Evolutionary conservation across 2,888 invertebrate genomes (phyloP).

Genomic region (Unio pictorum): DNA sequence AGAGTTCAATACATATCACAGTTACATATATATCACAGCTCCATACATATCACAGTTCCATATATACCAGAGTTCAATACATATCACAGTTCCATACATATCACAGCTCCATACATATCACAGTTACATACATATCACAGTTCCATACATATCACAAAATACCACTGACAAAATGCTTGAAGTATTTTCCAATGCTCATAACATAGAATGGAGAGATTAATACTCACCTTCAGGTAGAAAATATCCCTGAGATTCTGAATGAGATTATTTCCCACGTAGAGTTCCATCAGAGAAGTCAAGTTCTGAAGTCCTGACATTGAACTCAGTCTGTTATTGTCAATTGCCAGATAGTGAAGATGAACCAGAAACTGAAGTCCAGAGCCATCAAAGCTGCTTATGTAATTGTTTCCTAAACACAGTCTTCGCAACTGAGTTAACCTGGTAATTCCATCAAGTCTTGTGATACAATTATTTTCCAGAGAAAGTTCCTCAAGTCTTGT

Average conservation of each 20-base stretch:
- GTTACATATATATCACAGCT: too few species aligned
- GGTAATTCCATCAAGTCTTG: slow-evolving; percentile 59
- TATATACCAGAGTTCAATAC: too few species aligned
- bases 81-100: too few species aligned
- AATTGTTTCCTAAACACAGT: slow-evolving; percentile 67
- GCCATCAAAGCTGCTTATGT: slow-evolving; percentile 60
- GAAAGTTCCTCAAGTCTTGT: slow-evolving; percentile 67
- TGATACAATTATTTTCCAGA: slow-evolving; percentile 68
- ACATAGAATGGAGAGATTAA: too few species aligned
- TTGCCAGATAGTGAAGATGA: slow-evolving; percentile 61
- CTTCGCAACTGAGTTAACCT: slow-evolving; percentile 58
- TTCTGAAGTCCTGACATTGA: slow-evolving; percentile 62
- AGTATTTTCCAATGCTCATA: too few species aligned
- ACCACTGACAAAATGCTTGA: too few species aligned
- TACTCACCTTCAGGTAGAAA: slow-evolving; percentile 67
- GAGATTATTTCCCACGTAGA: slow-evolving; percentile 69
- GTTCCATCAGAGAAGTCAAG: slow-evolving; percentile 60
- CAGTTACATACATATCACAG: too few species aligned
- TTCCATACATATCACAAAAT: too few species aligned
- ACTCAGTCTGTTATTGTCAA: slow-evolving; percentile 66
- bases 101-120: too few species aligned
- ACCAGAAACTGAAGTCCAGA: slow-evolving; percentile 52
- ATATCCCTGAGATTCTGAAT: slow-evolving; percentile 67
- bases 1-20: too few species aligned
- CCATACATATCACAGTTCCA: too few species aligned